Evolutionary conservation across 2,797 vertebrate genomes (phyloP), one percentile per base, ranked within the genome.

Genomic region (Lepilemur septentrionalis): DNA sequence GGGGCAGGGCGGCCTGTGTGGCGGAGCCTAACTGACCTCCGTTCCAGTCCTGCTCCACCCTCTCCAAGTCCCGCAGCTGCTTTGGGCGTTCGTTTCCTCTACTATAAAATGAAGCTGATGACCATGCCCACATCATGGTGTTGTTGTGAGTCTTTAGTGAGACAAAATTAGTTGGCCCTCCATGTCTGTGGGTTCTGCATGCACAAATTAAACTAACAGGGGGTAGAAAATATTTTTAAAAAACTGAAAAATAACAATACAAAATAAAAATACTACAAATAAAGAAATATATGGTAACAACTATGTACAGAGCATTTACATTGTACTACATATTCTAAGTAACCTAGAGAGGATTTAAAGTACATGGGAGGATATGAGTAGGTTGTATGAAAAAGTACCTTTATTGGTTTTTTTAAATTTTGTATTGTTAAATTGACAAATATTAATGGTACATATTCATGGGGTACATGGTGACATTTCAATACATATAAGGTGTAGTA

Each of bases 1-100:
- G 69, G 12, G 3, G 1, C 1, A 17, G 4, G 2, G 7, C 18
- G 38, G 23, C 13, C 22, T 9, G 9, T 7, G 43, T 18, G n/a
- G n/a, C 38, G 9, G 35, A 55, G 17, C 4, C 6, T 30, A 22
- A 35, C 69, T 25, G 41, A 83, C 9, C 32, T 17, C 48, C 20
- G 10, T 18, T 92, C 17, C 35, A 87, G 75, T 41, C 52, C 73
- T 63, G 41, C 46, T n/a, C 50, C 52, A 6, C 17, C 5, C 28
- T 8, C 17, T 78, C 46, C 61, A 73, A 0, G 3, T 43, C 7
- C 15, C 32, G 3, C 43, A 73, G 61, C 55, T 57, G 22, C 3
- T 46, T 48, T 72, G 87, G 41, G 43, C 17, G 4, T 87, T 63
- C 11, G 65, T 82, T 38, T 86, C 46, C 6, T 69, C 59, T 9